Percentiles rank a stretch among this genome's conserved stretches.
These are phyloP conservation scores for Porites lutea DNA, from an alignment of 64 coral and sea anemone species.

Conservation along the genomic window DNA sequence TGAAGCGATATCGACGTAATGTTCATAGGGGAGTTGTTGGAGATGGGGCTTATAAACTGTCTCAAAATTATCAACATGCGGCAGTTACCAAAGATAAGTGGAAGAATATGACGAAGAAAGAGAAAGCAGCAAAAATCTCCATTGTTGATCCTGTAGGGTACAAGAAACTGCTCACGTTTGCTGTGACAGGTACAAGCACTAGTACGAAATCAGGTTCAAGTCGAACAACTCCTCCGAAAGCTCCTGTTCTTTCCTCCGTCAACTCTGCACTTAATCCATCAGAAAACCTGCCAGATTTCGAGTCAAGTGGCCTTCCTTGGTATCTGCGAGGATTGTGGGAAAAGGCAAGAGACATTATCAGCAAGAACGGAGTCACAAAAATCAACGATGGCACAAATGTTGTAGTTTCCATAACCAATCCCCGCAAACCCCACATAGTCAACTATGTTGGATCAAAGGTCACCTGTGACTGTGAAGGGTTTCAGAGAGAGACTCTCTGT, in stretches of 20 bases:
- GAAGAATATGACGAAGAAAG: neutral
- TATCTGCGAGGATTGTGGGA: neutral
- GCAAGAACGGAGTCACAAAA: conserved; percentile 6
- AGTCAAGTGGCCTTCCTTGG: neutral
- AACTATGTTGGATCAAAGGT: conserved; percentile 14
- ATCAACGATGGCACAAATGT: conserved; percentile 11
- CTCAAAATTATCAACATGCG: conserved; percentile 33
- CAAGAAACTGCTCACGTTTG: too few species aligned
- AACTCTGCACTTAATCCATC: neutral
- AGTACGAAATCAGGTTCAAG: too few species aligned
- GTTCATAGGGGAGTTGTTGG: conserved; percentile 41
- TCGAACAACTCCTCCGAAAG: neutral
- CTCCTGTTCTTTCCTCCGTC: neutral
- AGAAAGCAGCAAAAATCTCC: conserved; percentile 8
- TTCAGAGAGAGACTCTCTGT: conserved; percentile 33
- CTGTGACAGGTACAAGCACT: neutral
- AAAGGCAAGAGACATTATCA: conserved; percentile 7
- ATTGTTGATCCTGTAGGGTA: neutral
- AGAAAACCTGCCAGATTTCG: neutral
- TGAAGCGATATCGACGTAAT: conserved; percentile 23
- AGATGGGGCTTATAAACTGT: conserved; percentile 36
- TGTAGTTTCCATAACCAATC: conserved; percentile 1
- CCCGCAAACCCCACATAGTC: conserved; percentile 9
- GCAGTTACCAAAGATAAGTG: conserved; percentile 29
- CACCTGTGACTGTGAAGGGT: conserved; percentile 6